Conservation (phyloP, 2,113 vertebrate species). For the Gasterosteus nipponicus region DNA sequence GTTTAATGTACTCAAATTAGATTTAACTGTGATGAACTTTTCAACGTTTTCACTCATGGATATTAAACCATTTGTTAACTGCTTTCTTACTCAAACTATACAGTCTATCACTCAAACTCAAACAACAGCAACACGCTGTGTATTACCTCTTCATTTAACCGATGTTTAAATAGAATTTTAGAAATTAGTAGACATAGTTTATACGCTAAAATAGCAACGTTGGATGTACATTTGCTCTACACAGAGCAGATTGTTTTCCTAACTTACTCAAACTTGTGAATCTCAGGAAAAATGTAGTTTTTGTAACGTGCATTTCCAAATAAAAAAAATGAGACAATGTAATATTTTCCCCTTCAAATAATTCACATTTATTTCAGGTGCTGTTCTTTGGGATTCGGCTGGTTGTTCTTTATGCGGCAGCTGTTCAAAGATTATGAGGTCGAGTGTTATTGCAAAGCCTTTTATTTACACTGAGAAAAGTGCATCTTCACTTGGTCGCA, state of each 20-base stretch:
- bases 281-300: neutral
- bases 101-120: neutral
- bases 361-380: conserved; percentile 77
- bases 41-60: neutral
- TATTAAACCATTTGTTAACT: neutral
- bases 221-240: neutral
- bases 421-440: conserved; percentile 99
- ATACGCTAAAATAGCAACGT: neutral
- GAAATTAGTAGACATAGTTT: neutral
- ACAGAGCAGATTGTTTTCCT: neutral
- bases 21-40: neutral
- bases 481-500: neutral
- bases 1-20: neutral
- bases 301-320: neutral
- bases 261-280: neutral
- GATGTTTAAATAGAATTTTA: neutral
- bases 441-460: neutral
- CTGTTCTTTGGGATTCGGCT: conserved; percentile 98
- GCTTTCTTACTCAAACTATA: neutral
- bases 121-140: neutral
- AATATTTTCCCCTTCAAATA: neutral
- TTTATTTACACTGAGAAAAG: neutral
- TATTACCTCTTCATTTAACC: neutral
- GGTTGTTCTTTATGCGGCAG: conserved; percentile 97
- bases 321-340: neutral